Evolutionary conservation across 2,888 invertebrate genomes (phyloP).

Genomic region (Tinea trinotella): DNA sequence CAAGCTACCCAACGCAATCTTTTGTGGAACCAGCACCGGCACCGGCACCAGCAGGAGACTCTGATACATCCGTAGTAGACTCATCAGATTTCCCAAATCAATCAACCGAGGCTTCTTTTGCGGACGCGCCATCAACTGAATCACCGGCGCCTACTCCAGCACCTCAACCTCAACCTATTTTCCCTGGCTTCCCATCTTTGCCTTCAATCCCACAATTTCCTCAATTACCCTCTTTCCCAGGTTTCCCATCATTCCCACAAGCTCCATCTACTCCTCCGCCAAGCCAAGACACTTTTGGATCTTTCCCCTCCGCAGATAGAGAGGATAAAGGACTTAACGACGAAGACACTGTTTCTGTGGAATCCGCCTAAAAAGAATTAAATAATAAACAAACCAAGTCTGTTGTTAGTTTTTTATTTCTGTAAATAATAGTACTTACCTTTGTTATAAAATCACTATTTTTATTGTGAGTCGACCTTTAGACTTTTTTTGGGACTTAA

Average conservation of each 20-base stretch:
- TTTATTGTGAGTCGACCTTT: too few relatives aligned
- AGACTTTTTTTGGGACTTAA: too few relatives aligned
- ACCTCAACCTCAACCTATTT: slow-evolving; percentile 19
- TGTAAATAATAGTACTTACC: too few relatives aligned
- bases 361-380: slow-evolving; percentile 42
- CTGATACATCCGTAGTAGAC: slow-evolving; percentile 53
- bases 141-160: too few relatives aligned
- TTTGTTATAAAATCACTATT: too few relatives aligned
- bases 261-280: background rate
- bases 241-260: slow-evolving; percentile 30
- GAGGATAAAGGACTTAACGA: slow-evolving; percentile 47
- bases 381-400: background rate
- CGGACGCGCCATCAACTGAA: background rate
- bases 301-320: slow-evolving; percentile 32
- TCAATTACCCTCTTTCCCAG: slow-evolving; percentile 24
- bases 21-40: background rate
- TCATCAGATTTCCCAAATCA: slow-evolving; percentile 44
- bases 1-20: background rate
- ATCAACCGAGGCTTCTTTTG: slow-evolving; percentile 27
- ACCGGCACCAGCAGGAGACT: slow-evolving; percentile 36
- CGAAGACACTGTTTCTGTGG: slow-evolving; percentile 60
- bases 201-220: slow-evolving; percentile 31
- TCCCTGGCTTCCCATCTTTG: slow-evolving; percentile 14
- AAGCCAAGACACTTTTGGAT: slow-evolving; percentile 24
- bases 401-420: too few relatives aligned